phyloP scores from a whole-genome alignment of 2,888 invertebrate species.

The Chrysomela aeneicollis region DNA sequence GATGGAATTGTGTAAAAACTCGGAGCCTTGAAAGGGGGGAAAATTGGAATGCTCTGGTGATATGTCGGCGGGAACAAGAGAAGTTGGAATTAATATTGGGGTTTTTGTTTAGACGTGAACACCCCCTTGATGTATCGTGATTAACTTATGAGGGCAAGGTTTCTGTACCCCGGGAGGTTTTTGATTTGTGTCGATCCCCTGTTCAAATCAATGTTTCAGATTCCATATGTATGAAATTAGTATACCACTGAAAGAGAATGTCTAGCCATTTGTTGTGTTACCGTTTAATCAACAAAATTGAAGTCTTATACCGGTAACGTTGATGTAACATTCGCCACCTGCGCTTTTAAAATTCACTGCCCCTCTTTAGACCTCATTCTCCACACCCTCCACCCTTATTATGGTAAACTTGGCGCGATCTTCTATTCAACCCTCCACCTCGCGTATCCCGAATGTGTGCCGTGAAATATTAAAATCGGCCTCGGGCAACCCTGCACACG shows the following conservation, averaged over 20 bases:
- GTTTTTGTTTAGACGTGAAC: conserved; percentile 28
- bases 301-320: background rate
- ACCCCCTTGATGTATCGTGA: conserved; percentile 30
- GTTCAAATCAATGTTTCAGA: no score
- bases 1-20: conserved; percentile 27
- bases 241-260: no score
- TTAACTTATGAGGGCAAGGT: conserved; percentile 19
- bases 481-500: conserved; percentile 11
- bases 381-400: conserved; percentile 17
- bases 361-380: background rate
- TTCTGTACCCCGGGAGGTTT: background rate
- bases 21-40: conserved; percentile 29
- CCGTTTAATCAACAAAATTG: no score
- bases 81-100: conserved; percentile 29
- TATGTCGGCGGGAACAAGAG: conserved; percentile 37
- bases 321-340: background rate
- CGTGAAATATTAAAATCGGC: conserved; percentile 20
- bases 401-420: conserved; percentile 12
- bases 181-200: background rate
- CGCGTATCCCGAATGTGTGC: conserved; percentile 5
- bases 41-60: conserved; percentile 40
- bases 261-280: no score
- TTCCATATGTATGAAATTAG: background rate
- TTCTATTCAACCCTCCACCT: conserved; percentile 16
- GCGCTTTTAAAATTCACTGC: background rate